phyloP scores from a whole-genome alignment of 2,113 vertebrate species.

The Phycodurus eques region DNA sequence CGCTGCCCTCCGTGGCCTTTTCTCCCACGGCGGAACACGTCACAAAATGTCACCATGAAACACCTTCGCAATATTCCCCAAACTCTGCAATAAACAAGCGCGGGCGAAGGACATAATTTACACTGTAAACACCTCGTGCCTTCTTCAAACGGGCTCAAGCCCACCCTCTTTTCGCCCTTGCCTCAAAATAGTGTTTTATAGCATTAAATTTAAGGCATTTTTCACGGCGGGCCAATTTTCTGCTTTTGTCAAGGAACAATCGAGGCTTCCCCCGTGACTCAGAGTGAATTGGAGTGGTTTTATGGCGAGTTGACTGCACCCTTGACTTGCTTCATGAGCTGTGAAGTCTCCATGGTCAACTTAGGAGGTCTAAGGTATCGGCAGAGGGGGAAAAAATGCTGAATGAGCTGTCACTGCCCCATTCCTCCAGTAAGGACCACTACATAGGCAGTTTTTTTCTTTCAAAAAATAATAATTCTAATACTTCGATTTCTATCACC shows the following conservation, averaged over 20 bases:
- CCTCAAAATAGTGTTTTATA: constrained; percentile 47
- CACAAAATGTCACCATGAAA: constrained; percentile 62
- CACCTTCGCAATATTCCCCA: constrained; percentile 46
- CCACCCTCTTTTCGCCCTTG: background rate
- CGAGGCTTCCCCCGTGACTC: constrained; percentile 22
- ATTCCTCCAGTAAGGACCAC: constrained; percentile 2
- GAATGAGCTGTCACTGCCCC: constrained; percentile 25
- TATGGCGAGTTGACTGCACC: constrained; percentile 41
- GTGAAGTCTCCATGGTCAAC: constrained; percentile 53
- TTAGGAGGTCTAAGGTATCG: constrained; percentile 35
- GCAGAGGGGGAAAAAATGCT: constrained; percentile 41
- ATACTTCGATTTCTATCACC: background rate
- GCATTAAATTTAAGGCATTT: constrained; percentile 44
- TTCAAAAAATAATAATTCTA: no score
- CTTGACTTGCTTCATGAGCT: constrained; percentile 60
- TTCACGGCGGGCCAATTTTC: constrained; percentile 18
- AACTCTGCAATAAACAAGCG: constrained; percentile 54
- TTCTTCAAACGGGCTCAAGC: constrained; percentile 17
- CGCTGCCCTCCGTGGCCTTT: constrained; percentile 56
- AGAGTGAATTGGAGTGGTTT: constrained; percentile 33
- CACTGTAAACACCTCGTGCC: constrained; percentile 42
- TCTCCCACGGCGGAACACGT: constrained; percentile 55
- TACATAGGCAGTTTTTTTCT: background rate
- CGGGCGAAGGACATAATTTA: constrained; percentile 36
- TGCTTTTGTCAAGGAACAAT: constrained; percentile 21